A percentile compares a stretch with the other conserved stretches of the same genome.
phyloP scores from a whole-genome alignment of 2,113 vertebrate genomes.

The Fulmarus glacialis region DNA sequence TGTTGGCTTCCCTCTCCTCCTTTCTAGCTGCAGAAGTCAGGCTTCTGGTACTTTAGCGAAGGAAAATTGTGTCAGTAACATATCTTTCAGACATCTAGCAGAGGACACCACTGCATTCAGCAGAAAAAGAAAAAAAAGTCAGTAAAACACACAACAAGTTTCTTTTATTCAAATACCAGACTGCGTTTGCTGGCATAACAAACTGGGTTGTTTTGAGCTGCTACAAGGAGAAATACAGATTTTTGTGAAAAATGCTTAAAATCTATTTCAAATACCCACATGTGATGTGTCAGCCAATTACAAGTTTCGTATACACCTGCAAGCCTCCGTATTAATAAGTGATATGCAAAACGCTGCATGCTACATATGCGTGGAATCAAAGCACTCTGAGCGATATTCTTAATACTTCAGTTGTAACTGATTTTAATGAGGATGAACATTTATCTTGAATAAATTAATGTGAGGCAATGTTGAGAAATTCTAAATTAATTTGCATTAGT shows the following conservation, averaged over 20 bases:
- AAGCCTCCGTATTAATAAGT: neutral
- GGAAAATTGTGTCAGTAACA: neutral
- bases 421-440: neutral
- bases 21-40: neutral
- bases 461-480: conserved; percentile 25
- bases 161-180: neutral
- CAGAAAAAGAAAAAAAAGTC: neutral
- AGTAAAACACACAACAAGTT: neutral
- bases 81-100: neutral
- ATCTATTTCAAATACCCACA: neutral
- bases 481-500: neutral
- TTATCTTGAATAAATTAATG: conserved; percentile 27
- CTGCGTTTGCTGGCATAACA: neutral
- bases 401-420: neutral
- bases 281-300: neutral
- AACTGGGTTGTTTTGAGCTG: neutral
- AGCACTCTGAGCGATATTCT: neutral
- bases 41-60: neutral
- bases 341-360: neutral
- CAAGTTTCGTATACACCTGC: neutral
- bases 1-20: neutral
- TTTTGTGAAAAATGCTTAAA: neutral
- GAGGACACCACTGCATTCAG: neutral
- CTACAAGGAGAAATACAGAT: neutral
- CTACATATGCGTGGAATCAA: neutral